Percentiles rank a stretch among this genome's conserved stretches.
Evolutionary conservation across 2,113 vertebrate species (phyloP).

Genomic region (Mobula birostris): DNA sequence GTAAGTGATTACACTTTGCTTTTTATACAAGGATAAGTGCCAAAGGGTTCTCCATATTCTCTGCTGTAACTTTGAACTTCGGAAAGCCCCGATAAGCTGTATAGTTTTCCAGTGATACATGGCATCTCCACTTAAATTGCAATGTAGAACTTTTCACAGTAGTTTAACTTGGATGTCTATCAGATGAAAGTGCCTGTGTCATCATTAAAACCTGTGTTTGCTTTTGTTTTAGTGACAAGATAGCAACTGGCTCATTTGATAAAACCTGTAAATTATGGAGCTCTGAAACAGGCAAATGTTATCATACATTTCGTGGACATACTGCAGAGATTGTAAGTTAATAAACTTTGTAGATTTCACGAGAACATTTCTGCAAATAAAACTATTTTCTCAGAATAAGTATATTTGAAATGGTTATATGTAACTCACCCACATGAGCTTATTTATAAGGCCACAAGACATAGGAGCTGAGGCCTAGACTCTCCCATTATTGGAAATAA

Average conservation of each 20-base stretch:
- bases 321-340: slow-evolving; percentile 85
- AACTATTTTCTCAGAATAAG: background rate
- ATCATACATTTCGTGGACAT: slow-evolving; percentile 80
- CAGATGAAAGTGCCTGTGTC: background rate
- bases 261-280: slow-evolving; percentile 92
- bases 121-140: background rate
- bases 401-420: background rate
- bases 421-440: background rate
- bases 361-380: background rate
- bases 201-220: background rate
- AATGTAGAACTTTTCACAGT: background rate
- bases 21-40: background rate
- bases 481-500: too few relatives aligned
- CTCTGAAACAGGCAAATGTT: slow-evolving; percentile 80
- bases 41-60: background rate
- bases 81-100: background rate
- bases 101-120: background rate
- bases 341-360: slow-evolving; percentile 7
- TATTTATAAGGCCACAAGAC: background rate
- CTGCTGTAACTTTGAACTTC: background rate
- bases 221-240: slow-evolving; percentile 73
- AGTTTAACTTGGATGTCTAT: background rate
- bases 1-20: background rate
- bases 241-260: slow-evolving; percentile 93
- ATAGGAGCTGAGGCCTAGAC: too few relatives aligned